Conservation (phyloP, 2,797 vertebrate genomes). For the Scyliorhinus canicula region DNA sequence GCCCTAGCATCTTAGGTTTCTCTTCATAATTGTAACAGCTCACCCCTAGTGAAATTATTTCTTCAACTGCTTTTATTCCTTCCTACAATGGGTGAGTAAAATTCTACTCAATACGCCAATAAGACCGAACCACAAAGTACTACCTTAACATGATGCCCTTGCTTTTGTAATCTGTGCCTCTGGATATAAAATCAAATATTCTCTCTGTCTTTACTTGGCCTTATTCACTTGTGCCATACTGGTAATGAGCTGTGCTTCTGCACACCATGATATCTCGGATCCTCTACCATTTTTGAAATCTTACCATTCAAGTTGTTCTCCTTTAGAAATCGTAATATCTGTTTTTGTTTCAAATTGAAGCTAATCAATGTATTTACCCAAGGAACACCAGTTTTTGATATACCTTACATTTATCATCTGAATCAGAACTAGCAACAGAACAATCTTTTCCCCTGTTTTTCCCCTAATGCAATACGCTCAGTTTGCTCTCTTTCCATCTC, state of each 20-base stretch:
- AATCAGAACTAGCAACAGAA: neutral
- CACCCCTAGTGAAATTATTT: neutral
- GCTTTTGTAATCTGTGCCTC: neutral
- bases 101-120: neutral
- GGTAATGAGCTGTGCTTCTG: neutral
- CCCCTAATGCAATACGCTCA: neutral
- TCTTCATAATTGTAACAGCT: neutral
- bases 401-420: neutral
- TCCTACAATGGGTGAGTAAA: neutral
- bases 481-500: neutral
- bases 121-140: neutral
- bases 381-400: neutral
- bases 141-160: neutral
- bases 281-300: neutral
- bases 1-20: neutral
- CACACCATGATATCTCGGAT: neutral
- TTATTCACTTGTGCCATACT: neutral
- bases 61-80: neutral
- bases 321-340: neutral
- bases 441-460: neutral
- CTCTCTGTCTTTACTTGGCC: neutral
- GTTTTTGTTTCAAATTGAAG: neutral
- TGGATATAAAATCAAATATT: neutral
- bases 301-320: neutral
- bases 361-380: too few species aligned